Evolutionary conservation across 2,113 vertebrate genomes (phyloP), one percentile per base, ranked within the genome.

Genomic region (Saguinus imperator): DNA sequence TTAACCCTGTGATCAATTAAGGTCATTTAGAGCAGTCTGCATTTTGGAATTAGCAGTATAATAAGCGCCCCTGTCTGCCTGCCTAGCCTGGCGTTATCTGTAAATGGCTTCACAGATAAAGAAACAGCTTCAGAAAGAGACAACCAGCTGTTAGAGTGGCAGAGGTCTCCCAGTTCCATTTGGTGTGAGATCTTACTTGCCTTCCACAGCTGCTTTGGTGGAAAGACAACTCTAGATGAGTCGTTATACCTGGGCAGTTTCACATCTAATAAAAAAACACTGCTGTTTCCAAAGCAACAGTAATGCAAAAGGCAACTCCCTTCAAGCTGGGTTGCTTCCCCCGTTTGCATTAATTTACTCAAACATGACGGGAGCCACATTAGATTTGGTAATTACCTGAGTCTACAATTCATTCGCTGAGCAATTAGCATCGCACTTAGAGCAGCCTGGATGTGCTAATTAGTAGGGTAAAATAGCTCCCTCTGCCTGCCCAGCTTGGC

Each of bases 381-480:
- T 97, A 87, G 2, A 18, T 76, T 48, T 88, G 95, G 72, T 98
- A 98, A 98, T 98, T 98, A 98, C 96, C 97, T 98, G 17, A 80
- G 94, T 91, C 97, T 98, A 89, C 75, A 84, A 93, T 97, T 98
- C 76, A 94, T 96, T 97, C 97, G 75, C 81, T 55, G 73, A 79
- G 8, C 97, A 98, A 98, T 98, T 98, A 98, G 96, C 72, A 76
- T 84, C 4, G 0, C 50, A 52, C 94, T 94, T 84, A 23, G 40
- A 88, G 94, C 72, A 98, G 93, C 91, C 79, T 80, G 58, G 90
- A 87, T 61, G 4, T 50, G 57, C 35, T 97, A 82, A 98, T 98
- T 95, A 98, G 92, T 14, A 70, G 40, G 80, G 75, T 92, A 50
- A 83, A 64, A 83, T 35, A 96, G 58, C 13, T 82, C 72, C 64